phyloP scores from a whole-genome alignment of 2,888 invertebrate species.

The Balanococcus diminutus region DNA sequence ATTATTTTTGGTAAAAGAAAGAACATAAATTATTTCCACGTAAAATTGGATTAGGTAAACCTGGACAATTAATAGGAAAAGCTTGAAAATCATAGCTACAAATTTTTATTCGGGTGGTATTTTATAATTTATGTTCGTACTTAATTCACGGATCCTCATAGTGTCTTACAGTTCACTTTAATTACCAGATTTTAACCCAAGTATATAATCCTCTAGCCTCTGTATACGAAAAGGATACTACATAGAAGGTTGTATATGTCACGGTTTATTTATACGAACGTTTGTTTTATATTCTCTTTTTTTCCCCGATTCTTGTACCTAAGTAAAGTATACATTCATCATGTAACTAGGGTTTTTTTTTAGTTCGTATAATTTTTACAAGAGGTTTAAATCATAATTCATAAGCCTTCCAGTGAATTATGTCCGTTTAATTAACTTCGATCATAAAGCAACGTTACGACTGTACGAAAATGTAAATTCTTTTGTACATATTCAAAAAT shows the following conservation, averaged over 20 bases:
- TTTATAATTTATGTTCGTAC: not conserved
- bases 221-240: not conserved
- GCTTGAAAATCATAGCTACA: not conserved
- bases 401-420: not conserved
- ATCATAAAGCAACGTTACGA: not conserved
- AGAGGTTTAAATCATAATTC: not conserved
- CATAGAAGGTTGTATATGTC: not conserved
- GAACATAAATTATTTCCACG: not conserved
- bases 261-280: constrained; percentile 11
- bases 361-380: not conserved
- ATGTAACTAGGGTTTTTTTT: not conserved
- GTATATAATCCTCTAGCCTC: not conserved
- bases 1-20: not conserved
- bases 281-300: not conserved
- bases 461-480: not conserved
- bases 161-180: constrained; percentile 9
- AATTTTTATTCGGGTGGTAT: not conserved
- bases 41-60: not conserved
- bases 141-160: not conserved
- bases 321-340: not conserved
- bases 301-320: not conserved
- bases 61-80: not conserved
- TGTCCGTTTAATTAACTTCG: not conserved
- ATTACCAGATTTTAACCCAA: not conserved
- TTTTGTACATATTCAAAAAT: too few species aligned